Base-by-base conservation (phyloP, 2,888 invertebrate genomes). In the Caenorhabditis afra region DNA sequence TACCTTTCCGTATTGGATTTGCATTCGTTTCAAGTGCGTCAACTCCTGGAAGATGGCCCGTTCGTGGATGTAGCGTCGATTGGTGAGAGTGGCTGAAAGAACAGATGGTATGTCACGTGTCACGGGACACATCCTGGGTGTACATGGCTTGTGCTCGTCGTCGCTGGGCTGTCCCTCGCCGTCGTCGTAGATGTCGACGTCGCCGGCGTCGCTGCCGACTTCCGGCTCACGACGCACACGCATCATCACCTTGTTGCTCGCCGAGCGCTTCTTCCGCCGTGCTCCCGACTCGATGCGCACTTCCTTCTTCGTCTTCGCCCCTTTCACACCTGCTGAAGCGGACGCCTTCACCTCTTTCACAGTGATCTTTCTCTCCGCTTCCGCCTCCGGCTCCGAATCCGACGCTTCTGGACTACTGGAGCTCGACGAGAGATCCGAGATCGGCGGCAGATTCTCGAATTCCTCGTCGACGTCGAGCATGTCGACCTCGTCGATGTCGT, bases 21-120 rank as follows among this genome's bases (percentile, higher is more conserved):
- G 96, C 83, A 95, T 93, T 62, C 96, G 93, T 91, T 97, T 97
- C 64, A 97, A 91, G 90, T 97, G 96, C 88, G 96, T 92, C 71
- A 97, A 92, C 91, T 96, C 96, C 90, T 96, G 95, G 91, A 97
- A 89, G 14, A 89, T 89, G 16, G 86, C 85, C 47, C 87, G 84
- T 55, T 89, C 89, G 71, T 89, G 88, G n/a, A 89, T 74, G 55
- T 83, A 86, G 5, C 59, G 58, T n/a, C 62, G 50, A n/a, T 53
- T 67, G 18, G 59, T 50, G 1, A 61, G 16, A 4, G 62, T 44
- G n/a, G 68, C 67, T 62, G 64, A 3, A 64, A 62, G 29, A n/a
- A 14, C 29, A 18, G 29, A 23, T 5, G 45, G 14, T 59, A 12
- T 44, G 18, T 35, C 35, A 16, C 12, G 23, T 7, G 18, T 29